These are phyloP conservation scores for Dicranocentrus wangi DNA, from an alignment of 2,888 invertebrate species.

Conservation along the genomic window DNA sequence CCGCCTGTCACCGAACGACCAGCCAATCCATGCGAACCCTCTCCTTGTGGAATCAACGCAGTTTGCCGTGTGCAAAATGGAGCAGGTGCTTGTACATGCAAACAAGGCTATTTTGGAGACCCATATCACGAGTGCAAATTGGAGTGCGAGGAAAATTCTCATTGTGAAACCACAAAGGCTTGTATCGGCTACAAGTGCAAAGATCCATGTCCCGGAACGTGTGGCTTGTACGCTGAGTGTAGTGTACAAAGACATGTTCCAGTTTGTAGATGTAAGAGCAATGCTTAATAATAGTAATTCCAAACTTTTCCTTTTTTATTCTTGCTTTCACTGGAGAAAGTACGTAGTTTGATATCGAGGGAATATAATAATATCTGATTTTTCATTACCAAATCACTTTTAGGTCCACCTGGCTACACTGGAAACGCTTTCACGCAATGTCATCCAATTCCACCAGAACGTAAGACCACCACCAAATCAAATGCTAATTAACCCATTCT, in stretches of 20 bases:
- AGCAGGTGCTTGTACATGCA: slow-evolving; percentile 80
- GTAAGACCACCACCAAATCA: slow-evolving; percentile 10
- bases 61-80: slow-evolving; percentile 76
- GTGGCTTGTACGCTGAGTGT: slow-evolving; percentile 78
- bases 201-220: slow-evolving; percentile 76
- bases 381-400: slow-evolving; percentile 74
- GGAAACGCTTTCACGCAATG: slow-evolving; percentile 78
- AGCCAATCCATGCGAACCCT: slow-evolving; percentile 58
- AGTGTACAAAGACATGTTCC: slow-evolving; percentile 82
- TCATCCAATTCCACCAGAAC: slow-evolving; percentile 69
- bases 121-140: slow-evolving; percentile 79
- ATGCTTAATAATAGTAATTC: no score
- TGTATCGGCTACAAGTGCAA: slow-evolving; percentile 79
- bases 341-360: no score
- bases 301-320: no score
- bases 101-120: slow-evolving; percentile 83
- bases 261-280: slow-evolving; percentile 79
- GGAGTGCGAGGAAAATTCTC: slow-evolving; percentile 76
- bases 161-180: slow-evolving; percentile 70
- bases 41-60: slow-evolving; percentile 75
- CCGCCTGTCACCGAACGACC: neutral
- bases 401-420: slow-evolving; percentile 79
- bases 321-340: no score
- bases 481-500: neutral
- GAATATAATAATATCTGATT: no score